Evolutionary conservation across 2,888 invertebrate species (phyloP).

Genomic region (Fissipunctia ypsillon): DNA sequence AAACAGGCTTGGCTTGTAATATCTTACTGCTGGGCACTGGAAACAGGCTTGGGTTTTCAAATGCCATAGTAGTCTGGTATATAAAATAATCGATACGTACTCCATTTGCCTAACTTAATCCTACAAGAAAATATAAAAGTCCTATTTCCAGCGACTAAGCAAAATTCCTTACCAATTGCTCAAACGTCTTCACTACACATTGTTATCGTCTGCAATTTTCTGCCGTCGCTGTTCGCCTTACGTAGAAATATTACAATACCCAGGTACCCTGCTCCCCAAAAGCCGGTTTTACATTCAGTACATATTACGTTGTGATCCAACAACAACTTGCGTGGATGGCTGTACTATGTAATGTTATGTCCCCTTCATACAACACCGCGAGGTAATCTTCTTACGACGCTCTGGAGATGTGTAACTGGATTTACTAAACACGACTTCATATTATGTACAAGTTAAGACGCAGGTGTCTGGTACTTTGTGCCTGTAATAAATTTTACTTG

Average conservation of each 20-base stretch:
- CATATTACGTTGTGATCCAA: constrained; percentile 43
- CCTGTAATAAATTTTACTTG: constrained; percentile 35
- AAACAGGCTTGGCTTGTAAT: background rate
- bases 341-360: constrained; percentile 38
- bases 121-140: constrained; percentile 2
- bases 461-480: constrained; percentile 33
- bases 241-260: constrained; percentile 38
- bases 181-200: constrained; percentile 37
- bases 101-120: background rate
- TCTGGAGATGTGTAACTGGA: constrained; percentile 62
- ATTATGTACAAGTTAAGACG: constrained; percentile 48
- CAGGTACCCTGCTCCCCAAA: constrained; percentile 39
- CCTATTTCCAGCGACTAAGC: constrained; percentile 7
- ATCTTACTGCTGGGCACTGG: background rate
- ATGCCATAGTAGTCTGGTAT: background rate
- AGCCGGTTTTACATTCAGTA: constrained; percentile 49
- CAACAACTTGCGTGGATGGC: constrained; percentile 39
- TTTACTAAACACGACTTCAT: constrained; percentile 58
- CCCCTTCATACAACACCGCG: constrained; percentile 50
- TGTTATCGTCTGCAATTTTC: constrained; percentile 45
- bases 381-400: constrained; percentile 68
- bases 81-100: background rate
- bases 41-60: too few relatives aligned
- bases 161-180: constrained; percentile 29
- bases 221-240: constrained; percentile 15